These are phyloP conservation scores for Microhierax caerulescens DNA, from an alignment of 2,797 vertebrate genomes.

Conservation along the genomic window DNA sequence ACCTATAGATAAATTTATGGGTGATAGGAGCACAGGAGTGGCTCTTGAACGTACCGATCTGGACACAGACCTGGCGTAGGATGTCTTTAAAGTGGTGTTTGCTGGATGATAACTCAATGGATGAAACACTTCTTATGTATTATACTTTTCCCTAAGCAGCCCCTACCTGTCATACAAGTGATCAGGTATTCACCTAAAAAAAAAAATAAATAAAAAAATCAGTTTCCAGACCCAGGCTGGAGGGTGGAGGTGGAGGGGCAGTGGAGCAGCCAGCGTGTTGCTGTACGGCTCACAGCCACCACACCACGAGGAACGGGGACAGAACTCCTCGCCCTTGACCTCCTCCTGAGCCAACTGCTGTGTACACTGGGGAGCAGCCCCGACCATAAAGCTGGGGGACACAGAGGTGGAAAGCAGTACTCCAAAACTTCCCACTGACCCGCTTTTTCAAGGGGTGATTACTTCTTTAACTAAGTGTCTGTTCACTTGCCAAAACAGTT, in stretches of 20 bases:
- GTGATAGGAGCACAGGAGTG: neutral
- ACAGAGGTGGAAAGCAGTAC: neutral
- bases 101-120: neutral
- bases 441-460: neutral
- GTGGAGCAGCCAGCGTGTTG: rapidly evolving
- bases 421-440: neutral
- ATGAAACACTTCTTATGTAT: neutral
- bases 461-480: neutral
- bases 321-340: neutral
- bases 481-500: neutral
- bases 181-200: neutral
- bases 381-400: neutral
- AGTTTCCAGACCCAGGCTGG: neutral
- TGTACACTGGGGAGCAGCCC: neutral
- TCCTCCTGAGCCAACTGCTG: rapidly evolving
- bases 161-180: neutral
- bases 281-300: neutral
- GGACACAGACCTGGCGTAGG: neutral
- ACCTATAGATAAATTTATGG: neutral
- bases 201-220: neutral
- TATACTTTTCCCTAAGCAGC: neutral
- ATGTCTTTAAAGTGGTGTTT: neutral
- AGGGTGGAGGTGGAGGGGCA: neutral
- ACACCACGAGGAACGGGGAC: neutral
- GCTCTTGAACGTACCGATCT: neutral